Conservation (phyloP, 1,140 invertebrate genomes). For the Scaptomyza graminum region DNA sequence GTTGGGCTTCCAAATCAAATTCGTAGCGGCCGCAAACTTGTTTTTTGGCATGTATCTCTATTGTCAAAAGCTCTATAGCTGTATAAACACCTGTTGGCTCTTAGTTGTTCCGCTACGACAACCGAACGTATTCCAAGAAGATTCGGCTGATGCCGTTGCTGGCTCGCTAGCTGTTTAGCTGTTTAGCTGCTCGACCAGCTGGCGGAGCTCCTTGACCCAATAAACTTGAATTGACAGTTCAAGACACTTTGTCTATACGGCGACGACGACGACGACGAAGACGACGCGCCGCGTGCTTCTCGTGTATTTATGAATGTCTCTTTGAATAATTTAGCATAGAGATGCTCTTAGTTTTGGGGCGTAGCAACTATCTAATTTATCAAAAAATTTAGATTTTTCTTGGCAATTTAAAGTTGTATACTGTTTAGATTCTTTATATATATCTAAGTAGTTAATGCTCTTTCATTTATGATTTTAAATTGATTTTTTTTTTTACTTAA, state of each 20-base stretch:
- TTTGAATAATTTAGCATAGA: conserved; percentile 57
- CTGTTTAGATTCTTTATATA: too few relatives aligned
- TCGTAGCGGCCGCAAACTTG: conserved; percentile 45
- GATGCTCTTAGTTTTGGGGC: conserved; percentile 15
- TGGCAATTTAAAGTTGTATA: too few relatives aligned
- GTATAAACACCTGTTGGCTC: conserved; percentile 20
- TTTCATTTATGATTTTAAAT: neutral
- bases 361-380: conserved; percentile 1
- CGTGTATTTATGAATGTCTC: conserved; percentile 71
- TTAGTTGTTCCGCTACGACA: conserved; percentile 54
- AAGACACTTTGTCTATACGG: conserved; percentile 73
- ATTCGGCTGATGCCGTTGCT: conserved; percentile 19
- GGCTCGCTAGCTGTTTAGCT: too few relatives aligned
- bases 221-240: conserved; percentile 83
- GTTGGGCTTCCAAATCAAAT: conserved; percentile 11
- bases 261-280: conserved; percentile 18
- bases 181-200: conserved; percentile 45
- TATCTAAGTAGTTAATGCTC: too few relatives aligned
- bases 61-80: conserved; percentile 18
- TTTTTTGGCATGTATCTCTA: conserved; percentile 46
- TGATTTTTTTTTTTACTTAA: neutral
- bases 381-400: too few relatives aligned
- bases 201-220: conserved; percentile 77
- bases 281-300: conserved; percentile 62
- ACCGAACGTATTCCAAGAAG: conserved; percentile 42